phyloP scores from a whole-genome alignment of 2,888 invertebrate species.

The Tenthredo scrophulariae region DNA sequence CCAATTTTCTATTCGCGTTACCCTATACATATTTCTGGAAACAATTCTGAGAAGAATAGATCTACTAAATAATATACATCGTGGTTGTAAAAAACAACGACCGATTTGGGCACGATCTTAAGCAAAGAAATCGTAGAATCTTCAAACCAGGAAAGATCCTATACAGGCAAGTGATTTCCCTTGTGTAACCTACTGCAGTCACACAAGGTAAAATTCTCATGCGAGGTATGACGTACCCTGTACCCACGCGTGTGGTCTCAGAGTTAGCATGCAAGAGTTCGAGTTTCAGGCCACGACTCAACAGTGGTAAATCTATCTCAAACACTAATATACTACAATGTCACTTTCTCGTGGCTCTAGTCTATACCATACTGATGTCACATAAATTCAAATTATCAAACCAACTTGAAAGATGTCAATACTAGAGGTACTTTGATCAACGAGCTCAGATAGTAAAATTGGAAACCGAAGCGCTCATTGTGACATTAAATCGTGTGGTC shows the following conservation, averaged over 20 bases:
- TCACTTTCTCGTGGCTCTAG: background rate
- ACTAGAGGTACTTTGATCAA: background rate
- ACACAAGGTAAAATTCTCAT: constrained; percentile 26
- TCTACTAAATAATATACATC: background rate
- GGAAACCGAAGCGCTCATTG: background rate
- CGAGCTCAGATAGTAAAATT: background rate
- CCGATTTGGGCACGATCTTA: background rate
- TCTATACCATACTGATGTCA: background rate
- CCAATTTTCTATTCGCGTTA: background rate
- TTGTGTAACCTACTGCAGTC: constrained; percentile 1
- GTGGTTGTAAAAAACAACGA: background rate
- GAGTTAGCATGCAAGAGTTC: constrained; percentile 1
- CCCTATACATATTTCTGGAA: background rate
- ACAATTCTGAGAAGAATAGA: background rate
- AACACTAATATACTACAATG: background rate
- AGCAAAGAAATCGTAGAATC: background rate
- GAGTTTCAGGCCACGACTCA: background rate
- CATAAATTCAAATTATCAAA: constrained; percentile 21
- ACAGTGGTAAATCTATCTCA: constrained; percentile 5
- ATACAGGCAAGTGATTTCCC: constrained; percentile 21
- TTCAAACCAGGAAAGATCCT: background rate
- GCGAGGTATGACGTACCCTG: constrained; percentile 41
- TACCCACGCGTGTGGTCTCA: background rate
- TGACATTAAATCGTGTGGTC: background rate
- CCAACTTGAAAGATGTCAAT: background rate